These are phyloP conservation scores for Acrocera orbiculus DNA, from an alignment of 2,888 invertebrate species.

Conservation along the genomic window DNA sequence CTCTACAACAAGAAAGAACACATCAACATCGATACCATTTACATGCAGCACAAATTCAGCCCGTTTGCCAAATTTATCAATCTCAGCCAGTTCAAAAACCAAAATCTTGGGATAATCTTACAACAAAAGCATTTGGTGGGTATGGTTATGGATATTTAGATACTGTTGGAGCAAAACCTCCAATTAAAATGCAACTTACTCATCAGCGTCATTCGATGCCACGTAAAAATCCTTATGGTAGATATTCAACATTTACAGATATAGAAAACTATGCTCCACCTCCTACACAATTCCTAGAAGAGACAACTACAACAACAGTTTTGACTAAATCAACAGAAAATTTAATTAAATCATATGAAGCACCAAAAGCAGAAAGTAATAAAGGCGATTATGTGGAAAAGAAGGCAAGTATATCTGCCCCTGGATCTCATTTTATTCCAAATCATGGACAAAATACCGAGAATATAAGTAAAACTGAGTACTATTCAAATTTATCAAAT, in stretches of 20 bases:
- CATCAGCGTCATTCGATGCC: slow-evolving; percentile 34
- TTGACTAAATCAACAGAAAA: slow-evolving; percentile 63
- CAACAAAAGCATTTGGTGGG: slow-evolving; percentile 69
- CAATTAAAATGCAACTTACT: slow-evolving; percentile 30
- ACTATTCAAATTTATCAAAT: slow-evolving; percentile 28
- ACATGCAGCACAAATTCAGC: slow-evolving; percentile 29
- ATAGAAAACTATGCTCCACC: slow-evolving; percentile 32
- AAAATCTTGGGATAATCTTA: slow-evolving; percentile 79
- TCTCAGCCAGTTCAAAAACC: slow-evolving; percentile 46
- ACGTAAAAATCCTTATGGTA: slow-evolving; percentile 28
- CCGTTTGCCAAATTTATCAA: slow-evolving; percentile 27
- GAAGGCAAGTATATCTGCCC: neutral
- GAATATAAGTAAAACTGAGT: slow-evolving; percentile 26
- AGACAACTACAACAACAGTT: slow-evolving; percentile 33
- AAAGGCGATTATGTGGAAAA: slow-evolving; percentile 52
- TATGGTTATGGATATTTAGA: slow-evolving; percentile 75
- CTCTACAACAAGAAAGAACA: slow-evolving; percentile 22
- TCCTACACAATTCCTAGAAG: slow-evolving; percentile 32
- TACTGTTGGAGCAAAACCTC: slow-evolving; percentile 34
- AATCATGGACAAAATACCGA: slow-evolving; percentile 16
- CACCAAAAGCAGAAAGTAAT: slow-evolving; percentile 46
- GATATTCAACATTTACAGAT: slow-evolving; percentile 29
- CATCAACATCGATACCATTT: slow-evolving; percentile 28
- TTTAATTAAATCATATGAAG: slow-evolving; percentile 45
- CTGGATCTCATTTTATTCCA: slow-evolving; percentile 20